A percentile compares a stretch with the other conserved stretches of the same genome.
These are phyloP conservation scores for Perodicticus potto DNA, from an alignment of 2,797 vertebrate genomes.

Conservation along the genomic window DNA sequence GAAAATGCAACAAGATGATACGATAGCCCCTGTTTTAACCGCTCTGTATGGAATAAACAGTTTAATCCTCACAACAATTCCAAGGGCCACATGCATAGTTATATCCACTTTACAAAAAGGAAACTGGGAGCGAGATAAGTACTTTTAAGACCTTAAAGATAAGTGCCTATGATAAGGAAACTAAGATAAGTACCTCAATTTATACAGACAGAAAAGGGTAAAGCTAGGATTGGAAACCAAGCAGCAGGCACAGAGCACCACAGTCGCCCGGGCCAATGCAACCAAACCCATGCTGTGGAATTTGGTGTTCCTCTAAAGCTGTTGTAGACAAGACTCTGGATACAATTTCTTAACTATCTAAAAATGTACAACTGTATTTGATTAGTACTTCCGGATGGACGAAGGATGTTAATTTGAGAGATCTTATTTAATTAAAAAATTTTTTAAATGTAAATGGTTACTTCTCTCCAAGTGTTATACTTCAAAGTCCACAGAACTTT, in stretches of 20 bases:
- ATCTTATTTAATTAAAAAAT: neutral
- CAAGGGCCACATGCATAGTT: neutral
- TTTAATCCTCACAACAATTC: neutral
- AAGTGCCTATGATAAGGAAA: neutral
- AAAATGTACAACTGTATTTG: neutral
- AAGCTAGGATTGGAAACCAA: neutral
- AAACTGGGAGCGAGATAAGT: neutral
- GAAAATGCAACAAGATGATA: neutral
- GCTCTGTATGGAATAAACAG: neutral
- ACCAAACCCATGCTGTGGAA: neutral
- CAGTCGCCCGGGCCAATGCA: neutral
- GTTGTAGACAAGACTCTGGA: neutral
- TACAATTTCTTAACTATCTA: neutral
- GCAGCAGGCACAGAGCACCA: rapidly evolving
- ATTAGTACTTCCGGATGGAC: neutral
- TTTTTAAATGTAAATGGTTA: neutral
- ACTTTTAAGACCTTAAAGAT: too few relatives aligned
- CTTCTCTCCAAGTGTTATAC: neutral
- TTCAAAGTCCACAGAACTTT: neutral
- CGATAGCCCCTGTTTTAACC: neutral
- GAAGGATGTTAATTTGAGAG: neutral
- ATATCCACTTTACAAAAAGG: neutral
- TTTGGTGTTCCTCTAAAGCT: neutral
- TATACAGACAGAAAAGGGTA: too few relatives aligned
- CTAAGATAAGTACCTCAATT: neutral